Percentiles rank a stretch among this genome's conserved stretches.
Evolutionary conservation across 30 jellyfish, hydroid and myxozoan species (phyloP).

Genomic region (Aurelia sp.): DNA sequence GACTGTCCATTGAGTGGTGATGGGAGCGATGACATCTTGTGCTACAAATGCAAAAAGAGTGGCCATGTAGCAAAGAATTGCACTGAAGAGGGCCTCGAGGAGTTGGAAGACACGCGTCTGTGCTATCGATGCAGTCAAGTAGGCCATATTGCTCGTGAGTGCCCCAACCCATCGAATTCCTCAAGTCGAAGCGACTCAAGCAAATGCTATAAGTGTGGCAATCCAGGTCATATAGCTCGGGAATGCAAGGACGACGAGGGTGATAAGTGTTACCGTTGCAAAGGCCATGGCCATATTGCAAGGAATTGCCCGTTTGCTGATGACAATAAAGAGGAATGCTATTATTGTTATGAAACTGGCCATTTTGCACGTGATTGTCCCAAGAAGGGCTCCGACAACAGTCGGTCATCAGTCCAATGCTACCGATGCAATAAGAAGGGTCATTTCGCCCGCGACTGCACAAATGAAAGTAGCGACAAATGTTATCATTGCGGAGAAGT

Average conservation of each 20-base stretch:
- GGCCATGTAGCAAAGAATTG: conserved; percentile 78
- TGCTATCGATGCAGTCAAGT: conserved; percentile 59
- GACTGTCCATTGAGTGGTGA: conserved; percentile 59
- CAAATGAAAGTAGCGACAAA: conserved; percentile 12
- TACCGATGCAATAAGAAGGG: conserved; percentile 85
- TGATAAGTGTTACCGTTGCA: conserved; percentile 89
- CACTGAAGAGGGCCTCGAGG: conserved; percentile 46
- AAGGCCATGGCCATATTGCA: conserved; percentile 82
- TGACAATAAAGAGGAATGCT: conserved; percentile 66
- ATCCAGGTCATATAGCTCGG: conserved; percentile 78
- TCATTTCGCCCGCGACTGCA: conserved; percentile 83
- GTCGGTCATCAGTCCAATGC: conserved; percentile 57
- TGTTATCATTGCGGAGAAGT: conserved; percentile 84
- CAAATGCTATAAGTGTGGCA: conserved; percentile 88
- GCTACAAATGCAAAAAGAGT: conserved; percentile 61
- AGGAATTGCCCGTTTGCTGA: conserved; percentile 76
- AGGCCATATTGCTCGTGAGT: conserved; percentile 85
- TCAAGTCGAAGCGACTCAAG: conserved; percentile 33
- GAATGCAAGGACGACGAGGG: conserved; percentile 81
- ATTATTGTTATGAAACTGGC: conserved; percentile 81
- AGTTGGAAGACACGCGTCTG: conserved; percentile 39
- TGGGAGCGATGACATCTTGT: conserved; percentile 40
- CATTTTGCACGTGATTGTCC: conserved; percentile 94
- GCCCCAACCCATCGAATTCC: conserved; percentile 54
- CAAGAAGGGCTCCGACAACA: conserved; percentile 43